phyloP scores from a whole-genome alignment of 2,888 invertebrate genomes.

The Drosophila robusta region DNA sequence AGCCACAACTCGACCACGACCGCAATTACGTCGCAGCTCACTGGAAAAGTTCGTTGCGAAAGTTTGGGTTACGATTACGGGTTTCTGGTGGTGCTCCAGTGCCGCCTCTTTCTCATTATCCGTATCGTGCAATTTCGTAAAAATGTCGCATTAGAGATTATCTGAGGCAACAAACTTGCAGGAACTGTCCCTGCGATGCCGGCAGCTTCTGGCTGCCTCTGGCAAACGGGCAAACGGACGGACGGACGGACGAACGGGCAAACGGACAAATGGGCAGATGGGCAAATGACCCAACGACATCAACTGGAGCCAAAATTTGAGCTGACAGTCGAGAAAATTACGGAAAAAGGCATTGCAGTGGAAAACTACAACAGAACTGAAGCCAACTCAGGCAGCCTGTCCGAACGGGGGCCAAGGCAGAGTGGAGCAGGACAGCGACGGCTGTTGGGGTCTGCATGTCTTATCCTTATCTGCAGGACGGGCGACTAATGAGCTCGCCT shows the following conservation, averaged over 20 bases:
- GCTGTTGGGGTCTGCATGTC: slow-evolving; percentile 50
- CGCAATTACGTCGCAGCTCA: slow-evolving; percentile 67
- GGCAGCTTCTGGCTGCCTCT: slow-evolving; percentile 13
- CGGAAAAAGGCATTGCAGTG: slow-evolving; percentile 78
- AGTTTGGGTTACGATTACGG: slow-evolving; percentile 27
- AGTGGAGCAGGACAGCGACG: slow-evolving; percentile 15
- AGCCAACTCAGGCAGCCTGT: slow-evolving; percentile 12
- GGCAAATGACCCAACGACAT: slow-evolving; percentile 72
- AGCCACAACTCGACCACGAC: slow-evolving; percentile 40
- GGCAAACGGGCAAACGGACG: slow-evolving; percentile 18
- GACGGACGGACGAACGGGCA: slow-evolving; percentile 3
- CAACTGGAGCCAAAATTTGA: slow-evolving; percentile 74
- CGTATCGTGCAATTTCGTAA: slow-evolving; percentile 82
- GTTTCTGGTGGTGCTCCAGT: slow-evolving; percentile 16
- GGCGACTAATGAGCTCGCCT: slow-evolving; percentile 70
- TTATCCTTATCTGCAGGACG: slow-evolving; percentile 68
- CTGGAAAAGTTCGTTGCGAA: slow-evolving; percentile 50
- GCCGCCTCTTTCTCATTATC: slow-evolving; percentile 77
- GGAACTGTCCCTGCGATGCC: slow-evolving; percentile 34
- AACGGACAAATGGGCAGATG: slow-evolving; percentile 23
- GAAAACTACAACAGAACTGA: slow-evolving; percentile 62
- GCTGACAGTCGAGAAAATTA: slow-evolving; percentile 79
- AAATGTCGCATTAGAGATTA: slow-evolving; percentile 83
- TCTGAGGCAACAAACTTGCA: slow-evolving; percentile 81
- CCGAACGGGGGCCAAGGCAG: too few species aligned